A percentile compares a stretch with the other conserved stretches of the same genome.
These are phyloP conservation scores for Leucophenga maculata DNA, from an alignment of 2,888 invertebrate species.

Conservation along the genomic window DNA sequence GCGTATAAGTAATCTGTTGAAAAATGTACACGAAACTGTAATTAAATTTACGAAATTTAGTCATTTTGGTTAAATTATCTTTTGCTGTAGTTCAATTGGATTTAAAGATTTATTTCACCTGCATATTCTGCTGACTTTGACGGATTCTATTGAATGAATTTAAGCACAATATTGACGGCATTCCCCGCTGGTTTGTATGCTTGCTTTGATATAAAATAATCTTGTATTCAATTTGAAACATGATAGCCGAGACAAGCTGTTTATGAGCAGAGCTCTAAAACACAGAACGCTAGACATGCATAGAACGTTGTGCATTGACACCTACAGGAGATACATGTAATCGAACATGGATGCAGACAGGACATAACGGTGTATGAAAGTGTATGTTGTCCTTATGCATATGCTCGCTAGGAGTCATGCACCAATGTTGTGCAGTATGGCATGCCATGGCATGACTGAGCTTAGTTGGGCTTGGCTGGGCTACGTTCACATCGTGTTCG, in stretches of 20 bases:
- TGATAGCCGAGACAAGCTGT: conserved; percentile 23
- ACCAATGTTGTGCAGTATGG: background rate
- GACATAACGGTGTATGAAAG: background rate
- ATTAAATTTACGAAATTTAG: background rate
- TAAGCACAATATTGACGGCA: background rate
- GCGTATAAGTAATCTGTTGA: conserved; percentile 9
- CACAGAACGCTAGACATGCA: background rate
- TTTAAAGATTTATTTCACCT: conserved; percentile 16
- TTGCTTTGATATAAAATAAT: conserved; percentile 20
- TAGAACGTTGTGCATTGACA: background rate
- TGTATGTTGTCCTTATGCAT: background rate
- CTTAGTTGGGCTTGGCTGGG: background rate
- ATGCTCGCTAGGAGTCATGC: background rate
- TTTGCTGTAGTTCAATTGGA: background rate
- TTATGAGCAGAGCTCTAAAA: conserved; percentile 20
- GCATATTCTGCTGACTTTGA: conserved; percentile 16
- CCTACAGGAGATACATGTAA: background rate
- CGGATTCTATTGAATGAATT: background rate
- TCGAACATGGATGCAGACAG: background rate
- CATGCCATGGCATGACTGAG: conserved; percentile 22
- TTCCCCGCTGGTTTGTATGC: background rate
- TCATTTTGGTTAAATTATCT: background rate
- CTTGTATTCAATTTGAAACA: conserved; percentile 25
- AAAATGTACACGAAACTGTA: conserved; percentile 1
- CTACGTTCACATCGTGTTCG: conserved; percentile 31